Percentiles rank a stretch among this genome's conserved stretches.
These are phyloP conservation scores for Polypterus bichir DNA, from an alignment of 2,113 vertebrate genomes.

Conservation along the genomic window DNA sequence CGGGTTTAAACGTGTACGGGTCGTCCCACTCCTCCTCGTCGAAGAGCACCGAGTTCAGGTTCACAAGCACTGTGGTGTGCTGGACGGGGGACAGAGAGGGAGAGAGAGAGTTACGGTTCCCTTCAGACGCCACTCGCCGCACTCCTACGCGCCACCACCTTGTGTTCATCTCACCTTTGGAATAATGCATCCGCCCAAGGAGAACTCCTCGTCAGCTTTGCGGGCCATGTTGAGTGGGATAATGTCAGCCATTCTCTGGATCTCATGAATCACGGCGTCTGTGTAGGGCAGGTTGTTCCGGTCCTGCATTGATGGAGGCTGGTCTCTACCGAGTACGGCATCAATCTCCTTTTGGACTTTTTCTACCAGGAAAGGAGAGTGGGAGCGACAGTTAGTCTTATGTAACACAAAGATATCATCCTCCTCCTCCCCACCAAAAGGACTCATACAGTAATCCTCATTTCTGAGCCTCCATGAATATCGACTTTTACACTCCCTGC, in stretches of 20 bases:
- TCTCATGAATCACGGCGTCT: slow-evolving; percentile 65
- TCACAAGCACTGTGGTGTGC: slow-evolving; percentile 41
- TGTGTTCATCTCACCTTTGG: slow-evolving; percentile 47
- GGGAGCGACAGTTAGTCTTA: too few species aligned
- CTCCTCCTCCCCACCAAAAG: too few species aligned
- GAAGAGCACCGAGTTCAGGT: slow-evolving; percentile 38
- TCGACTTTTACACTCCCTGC: too few species aligned
- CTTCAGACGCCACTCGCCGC: too few species aligned
- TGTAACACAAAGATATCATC: too few species aligned
- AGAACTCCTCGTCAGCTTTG: slow-evolving; percentile 33
- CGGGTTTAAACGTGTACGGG: slow-evolving; percentile 46
- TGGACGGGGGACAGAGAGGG: slow-evolving; percentile 18
- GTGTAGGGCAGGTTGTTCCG: slow-evolving; percentile 58
- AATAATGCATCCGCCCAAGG: slow-evolving; percentile 44
- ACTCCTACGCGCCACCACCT: too few species aligned
- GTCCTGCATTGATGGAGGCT: slow-evolving; percentile 46
- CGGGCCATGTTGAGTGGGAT: slow-evolving; percentile 52
- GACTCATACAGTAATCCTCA: too few species aligned
- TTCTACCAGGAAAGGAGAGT: slow-evolving; percentile 18
- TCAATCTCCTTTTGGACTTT: slow-evolving; percentile 55
- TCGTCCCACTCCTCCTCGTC: slow-evolving; percentile 45
- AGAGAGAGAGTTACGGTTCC: too few species aligned
- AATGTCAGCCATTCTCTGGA: slow-evolving; percentile 62
- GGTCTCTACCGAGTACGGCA: slow-evolving; percentile 32
- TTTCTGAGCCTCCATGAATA: too few species aligned